Evolutionary conservation across 2,113 vertebrate genomes (phyloP), one percentile per base, ranked within the genome.

Genomic region (Macquaria ambigua): DNA sequence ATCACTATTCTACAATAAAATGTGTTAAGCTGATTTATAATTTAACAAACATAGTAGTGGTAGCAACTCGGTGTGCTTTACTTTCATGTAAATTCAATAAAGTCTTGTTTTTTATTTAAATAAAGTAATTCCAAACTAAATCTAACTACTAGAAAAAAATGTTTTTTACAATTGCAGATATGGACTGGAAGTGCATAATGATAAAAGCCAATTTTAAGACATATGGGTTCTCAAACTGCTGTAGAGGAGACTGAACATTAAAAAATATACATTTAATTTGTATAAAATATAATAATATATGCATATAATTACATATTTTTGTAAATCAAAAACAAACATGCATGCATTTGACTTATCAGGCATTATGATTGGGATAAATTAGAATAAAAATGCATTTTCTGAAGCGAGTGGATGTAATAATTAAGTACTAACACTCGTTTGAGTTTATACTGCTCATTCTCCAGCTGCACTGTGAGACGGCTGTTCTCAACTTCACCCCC

Each of bases 401-500:
- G 9, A 23, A 31, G 5, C 5, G 1, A 64, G 21, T 6, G 10
- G n/a, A n/a, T 58, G 16, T n/a, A 72, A 16, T 14, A 20, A n/a
- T 50, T 5, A 61, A 52, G 28, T 71, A 90, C 94, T 87, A 71
- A 94, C 95, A 18, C 77, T 81, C 11, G 77, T 83, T 58, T 86
- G 25, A 96, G 85, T 16, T 84, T 43, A 67, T 93, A 95, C 28
- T 86, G 89, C 14, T 84, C 86, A 28, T 93, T 90, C 68, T 92
- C 58, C 71, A 76, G 9, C 25, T 18, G 52, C 78, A 92, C 87
- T 3, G 81, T 80, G 67, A 85, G 21, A 1, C 46, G 79, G 5
- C 89, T 91, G 80, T 87, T 76, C 76, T 83, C 71, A 6, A 95
- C 84, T 46, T 89, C 89, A 2, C 21, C 0, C 10, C 78, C 94